Conservation (phyloP, 2,113 vertebrate species). For the Crotalus viridis region DNA sequence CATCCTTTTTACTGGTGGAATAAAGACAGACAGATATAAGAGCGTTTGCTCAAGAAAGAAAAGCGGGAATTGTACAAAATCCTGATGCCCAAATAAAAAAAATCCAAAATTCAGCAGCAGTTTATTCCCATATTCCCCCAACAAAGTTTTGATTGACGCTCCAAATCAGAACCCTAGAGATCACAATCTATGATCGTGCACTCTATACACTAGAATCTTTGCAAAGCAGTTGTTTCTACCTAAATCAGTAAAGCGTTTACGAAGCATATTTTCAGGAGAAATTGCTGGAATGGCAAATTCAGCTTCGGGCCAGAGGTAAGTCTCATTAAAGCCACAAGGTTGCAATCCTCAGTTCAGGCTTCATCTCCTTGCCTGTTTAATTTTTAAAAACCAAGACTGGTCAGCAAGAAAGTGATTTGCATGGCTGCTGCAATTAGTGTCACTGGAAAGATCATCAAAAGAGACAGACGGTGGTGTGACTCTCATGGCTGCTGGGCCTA, state of each 20-base stretch:
- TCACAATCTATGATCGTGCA: not conserved
- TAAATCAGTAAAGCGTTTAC: not conserved
- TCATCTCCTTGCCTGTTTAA: not conserved
- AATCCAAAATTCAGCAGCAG: not conserved
- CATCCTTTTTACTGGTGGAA: slow-evolving; percentile 86
- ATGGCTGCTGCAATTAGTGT: not conserved
- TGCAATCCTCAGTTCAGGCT: not conserved
- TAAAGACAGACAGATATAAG: not conserved
- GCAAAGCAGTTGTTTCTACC: not conserved
- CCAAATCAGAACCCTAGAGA: not conserved
- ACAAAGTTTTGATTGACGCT: not conserved
- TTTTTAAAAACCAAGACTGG: not conserved
- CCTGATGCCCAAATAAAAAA: not conserved
- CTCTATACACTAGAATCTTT: not conserved
- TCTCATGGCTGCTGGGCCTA: not conserved
- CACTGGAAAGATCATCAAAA: not conserved
- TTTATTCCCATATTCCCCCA: not conserved
- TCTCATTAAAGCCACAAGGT: not conserved
- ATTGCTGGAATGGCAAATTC: not conserved
- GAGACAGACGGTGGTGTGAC: not conserved
- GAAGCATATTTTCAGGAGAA: not conserved
- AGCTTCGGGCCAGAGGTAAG: not conserved
- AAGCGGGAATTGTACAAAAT: not conserved
- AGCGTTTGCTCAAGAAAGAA: not conserved
- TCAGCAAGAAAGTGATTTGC: not conserved